phyloP scores from a whole-genome alignment of 2,113 vertebrate species.

The Oreotrochilus melanogaster region DNA sequence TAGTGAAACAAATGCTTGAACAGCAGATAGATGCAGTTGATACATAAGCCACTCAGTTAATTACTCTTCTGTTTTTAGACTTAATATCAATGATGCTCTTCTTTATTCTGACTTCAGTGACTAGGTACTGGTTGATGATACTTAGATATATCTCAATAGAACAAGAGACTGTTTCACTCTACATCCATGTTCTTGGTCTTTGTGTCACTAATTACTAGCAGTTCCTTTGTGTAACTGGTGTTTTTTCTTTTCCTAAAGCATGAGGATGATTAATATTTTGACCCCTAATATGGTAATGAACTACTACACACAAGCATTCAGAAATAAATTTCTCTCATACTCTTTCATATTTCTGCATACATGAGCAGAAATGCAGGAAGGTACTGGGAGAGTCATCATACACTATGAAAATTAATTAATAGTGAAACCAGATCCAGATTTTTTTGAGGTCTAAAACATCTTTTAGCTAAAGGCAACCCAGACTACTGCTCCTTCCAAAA shows the following conservation, averaged over 20 bases:
- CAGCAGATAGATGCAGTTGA: neutral
- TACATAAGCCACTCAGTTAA: neutral
- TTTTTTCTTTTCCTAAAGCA: neutral
- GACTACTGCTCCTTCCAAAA: neutral
- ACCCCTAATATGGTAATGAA: conserved; percentile 40
- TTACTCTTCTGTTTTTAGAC: neutral
- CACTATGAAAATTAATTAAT: neutral
- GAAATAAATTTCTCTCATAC: conserved; percentile 9
- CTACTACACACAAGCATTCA: conserved; percentile 14
- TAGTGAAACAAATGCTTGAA: neutral
- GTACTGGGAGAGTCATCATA: neutral
- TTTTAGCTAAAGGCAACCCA: neutral
- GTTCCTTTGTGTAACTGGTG: neutral
- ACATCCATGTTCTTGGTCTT: neutral
- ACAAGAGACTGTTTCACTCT: neutral
- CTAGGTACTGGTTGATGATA: neutral
- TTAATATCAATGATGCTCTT: neutral
- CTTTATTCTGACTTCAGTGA: neutral
- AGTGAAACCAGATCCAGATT: neutral
- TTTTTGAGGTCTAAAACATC: neutral
- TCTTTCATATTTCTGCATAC: no score
- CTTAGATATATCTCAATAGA: neutral
- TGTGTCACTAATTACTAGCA: neutral
- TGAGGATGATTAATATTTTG: conserved; percentile 38
- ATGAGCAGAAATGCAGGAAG: neutral